Evolutionary conservation across 2,113 vertebrate species (phyloP).

Genomic region (Leiothrix lutea): DNA sequence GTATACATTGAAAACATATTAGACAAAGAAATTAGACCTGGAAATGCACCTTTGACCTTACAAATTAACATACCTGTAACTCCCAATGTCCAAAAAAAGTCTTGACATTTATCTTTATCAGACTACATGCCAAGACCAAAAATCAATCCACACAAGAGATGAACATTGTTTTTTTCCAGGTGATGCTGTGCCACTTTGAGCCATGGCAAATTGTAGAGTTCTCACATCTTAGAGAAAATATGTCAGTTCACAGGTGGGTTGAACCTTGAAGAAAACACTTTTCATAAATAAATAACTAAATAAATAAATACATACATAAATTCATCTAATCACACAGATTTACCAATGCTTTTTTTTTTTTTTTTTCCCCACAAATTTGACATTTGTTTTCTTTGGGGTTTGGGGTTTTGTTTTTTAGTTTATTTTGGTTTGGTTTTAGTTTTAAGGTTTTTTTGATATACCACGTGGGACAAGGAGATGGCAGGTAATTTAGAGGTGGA

Average conservation of each 20-base stretch:
- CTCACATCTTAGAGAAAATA: not conserved
- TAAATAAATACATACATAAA: not conserved
- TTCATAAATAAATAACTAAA: not conserved
- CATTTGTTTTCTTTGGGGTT: not conserved
- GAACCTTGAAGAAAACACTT: not conserved
- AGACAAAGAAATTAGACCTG: not conserved
- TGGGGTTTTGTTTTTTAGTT: not conserved
- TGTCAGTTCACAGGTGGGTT: not conserved
- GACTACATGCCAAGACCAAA: not conserved
- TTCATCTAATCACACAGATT: not conserved
- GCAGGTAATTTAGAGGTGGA: not conserved
- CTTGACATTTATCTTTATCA: not conserved
- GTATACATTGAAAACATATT: not conserved
- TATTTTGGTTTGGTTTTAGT: not conserved
- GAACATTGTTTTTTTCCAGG: not conserved
- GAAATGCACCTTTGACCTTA: not conserved
- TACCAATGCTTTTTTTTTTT: not conserved
- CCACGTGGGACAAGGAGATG: rapidly evolving
- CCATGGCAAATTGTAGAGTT: not conserved
- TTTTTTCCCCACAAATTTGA: not conserved
- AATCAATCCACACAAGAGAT: not conserved
- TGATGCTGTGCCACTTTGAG: not conserved
- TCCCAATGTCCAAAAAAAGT: not conserved
- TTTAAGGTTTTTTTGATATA: not conserved
- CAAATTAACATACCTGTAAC: not conserved